Evolutionary conservation across 2,888 invertebrate species (phyloP).

Genomic region (Cremastinae sp.): DNA sequence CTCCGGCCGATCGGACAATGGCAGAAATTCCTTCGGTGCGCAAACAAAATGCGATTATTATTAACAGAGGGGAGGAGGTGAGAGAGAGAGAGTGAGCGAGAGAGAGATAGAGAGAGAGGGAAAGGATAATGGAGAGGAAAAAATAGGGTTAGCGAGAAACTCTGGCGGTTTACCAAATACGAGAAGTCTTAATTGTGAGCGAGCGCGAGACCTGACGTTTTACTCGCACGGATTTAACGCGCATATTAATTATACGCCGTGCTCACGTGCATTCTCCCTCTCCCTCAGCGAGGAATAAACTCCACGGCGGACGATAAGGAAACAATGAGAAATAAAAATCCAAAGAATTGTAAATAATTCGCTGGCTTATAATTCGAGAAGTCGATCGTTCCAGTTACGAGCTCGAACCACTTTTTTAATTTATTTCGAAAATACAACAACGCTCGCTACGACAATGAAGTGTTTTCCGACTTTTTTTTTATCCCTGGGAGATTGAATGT

Average conservation of each 20-base stretch:
- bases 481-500: too few species aligned
- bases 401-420: background rate
- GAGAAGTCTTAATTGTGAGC: constrained; percentile 1
- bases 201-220: constrained; percentile 16
- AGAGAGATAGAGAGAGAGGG: too few species aligned
- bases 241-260: constrained; percentile 47
- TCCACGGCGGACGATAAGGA: constrained; percentile 36
- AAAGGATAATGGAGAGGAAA: constrained; percentile 14
- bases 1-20: constrained; percentile 70
- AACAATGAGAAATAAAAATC: constrained; percentile 53
- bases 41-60: constrained; percentile 72
- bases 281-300: constrained; percentile 14
- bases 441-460: background rate
- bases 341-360: constrained; percentile 47
- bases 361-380: constrained; percentile 21
- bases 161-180: constrained; percentile 54
- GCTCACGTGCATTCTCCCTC: background rate
- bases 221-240: constrained; percentile 37
- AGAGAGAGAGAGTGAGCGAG: too few species aligned
- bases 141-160: constrained; percentile 48
- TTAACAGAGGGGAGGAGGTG: constrained; percentile 27
- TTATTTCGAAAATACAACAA: constrained; percentile 23
- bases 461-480: too few species aligned
- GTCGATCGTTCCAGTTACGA: constrained; percentile 26
- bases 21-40: constrained; percentile 73